These are phyloP conservation scores for Gnatocerus cornutus DNA, from an alignment of 2,888 invertebrate species.

Conservation along the genomic window DNA sequence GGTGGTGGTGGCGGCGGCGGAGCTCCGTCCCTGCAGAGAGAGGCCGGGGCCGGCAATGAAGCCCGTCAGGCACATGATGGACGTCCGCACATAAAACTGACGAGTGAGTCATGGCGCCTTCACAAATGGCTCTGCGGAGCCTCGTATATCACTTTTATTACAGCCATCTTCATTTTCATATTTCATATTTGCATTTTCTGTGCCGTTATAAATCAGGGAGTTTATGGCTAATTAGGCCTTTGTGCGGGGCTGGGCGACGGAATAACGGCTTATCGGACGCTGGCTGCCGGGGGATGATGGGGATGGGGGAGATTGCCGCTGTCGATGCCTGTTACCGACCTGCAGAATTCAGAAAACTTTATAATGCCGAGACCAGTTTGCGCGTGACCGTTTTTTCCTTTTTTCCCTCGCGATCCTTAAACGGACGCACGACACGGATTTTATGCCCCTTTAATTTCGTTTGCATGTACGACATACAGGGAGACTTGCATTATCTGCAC, in stretches of 20 bases:
- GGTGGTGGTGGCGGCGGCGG: slow-evolving; percentile 44
- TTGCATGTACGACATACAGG: slow-evolving; percentile 12
- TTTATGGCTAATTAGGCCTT: slow-evolving; percentile 79
- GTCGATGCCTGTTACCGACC: slow-evolving; percentile 49
- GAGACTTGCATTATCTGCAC: slow-evolving; percentile 9
- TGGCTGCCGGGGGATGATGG: slow-evolving; percentile 52
- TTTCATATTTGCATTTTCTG: slow-evolving; percentile 77
- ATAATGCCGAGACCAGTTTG: slow-evolving; percentile 6
- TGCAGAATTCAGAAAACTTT: slow-evolving; percentile 32
- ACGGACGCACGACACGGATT: slow-evolving; percentile 14
- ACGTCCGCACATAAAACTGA: slow-evolving; percentile 84
- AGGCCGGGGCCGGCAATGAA: slow-evolving; percentile 72
- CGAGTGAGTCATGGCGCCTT: slow-evolving; percentile 80
- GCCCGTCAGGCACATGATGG: slow-evolving; percentile 81
- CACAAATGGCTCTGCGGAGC: slow-evolving; percentile 85
- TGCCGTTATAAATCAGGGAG: slow-evolving; percentile 78
- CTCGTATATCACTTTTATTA: slow-evolving; percentile 87
- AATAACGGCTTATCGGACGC: slow-evolving; percentile 73
- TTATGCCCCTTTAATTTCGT: slow-evolving; percentile 15
- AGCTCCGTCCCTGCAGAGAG: slow-evolving; percentile 57
- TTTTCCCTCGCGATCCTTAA: slow-evolving; percentile 5
- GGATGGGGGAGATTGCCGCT: slow-evolving; percentile 48
- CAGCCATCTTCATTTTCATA: slow-evolving; percentile 78
- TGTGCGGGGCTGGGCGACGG: slow-evolving; percentile 69
- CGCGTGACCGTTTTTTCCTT: too few relatives aligned